Evolutionary conservation across 2,797 vertebrate genomes (phyloP), one percentile per base, ranked within the genome.

Genomic region (Rhadinocentrus ornatus): DNA sequence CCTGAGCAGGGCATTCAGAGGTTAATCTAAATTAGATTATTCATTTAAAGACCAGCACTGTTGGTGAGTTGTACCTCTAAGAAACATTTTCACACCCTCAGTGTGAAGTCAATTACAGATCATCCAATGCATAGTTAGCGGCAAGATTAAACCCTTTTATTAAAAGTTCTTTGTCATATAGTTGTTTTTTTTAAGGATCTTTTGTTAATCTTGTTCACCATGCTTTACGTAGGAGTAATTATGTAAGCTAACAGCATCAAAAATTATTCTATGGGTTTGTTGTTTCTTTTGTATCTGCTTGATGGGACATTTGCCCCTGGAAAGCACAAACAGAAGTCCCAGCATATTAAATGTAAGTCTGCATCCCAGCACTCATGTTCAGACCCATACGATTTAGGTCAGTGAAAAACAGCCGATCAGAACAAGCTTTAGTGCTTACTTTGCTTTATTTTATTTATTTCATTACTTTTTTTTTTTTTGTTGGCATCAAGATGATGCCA

Each of bases 11-110:
- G 7, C 59, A 53, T 35, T 39, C 16, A 27, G n/a, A 62, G 57
- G 77, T 88, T 87, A 83, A 88, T 87, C 81, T 83, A 34, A 27
- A 26, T 29, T 63, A 71, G 82, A 67, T 83, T 73, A 81, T 35
- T 64, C 56, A 58, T 66, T 37, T 44, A 54, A 71, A 59, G 55
- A 39, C 44, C 8, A 52, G 3, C 20, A 15, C 31, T 13, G 16
- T 53, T 48, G 6, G 16, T 71, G 53, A 10, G 1, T 13, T 54
- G 46, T 22, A 26, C 8, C 5, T 74, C 60, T 52, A 20, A 75
- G 66, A 32, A 76, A 83, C 70, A 48, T 67, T 66, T 75, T 57
- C 35, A 66, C 66, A 56, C 69, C 13, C 48, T 31, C 1, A 5
- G n/a, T 58, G 67, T 22, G 37, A 68, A 69, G 16, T 46, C 39